Evolutionary conservation across 2,113 vertebrate species (phyloP).

Genomic region (Apodemus speciosus): DNA sequence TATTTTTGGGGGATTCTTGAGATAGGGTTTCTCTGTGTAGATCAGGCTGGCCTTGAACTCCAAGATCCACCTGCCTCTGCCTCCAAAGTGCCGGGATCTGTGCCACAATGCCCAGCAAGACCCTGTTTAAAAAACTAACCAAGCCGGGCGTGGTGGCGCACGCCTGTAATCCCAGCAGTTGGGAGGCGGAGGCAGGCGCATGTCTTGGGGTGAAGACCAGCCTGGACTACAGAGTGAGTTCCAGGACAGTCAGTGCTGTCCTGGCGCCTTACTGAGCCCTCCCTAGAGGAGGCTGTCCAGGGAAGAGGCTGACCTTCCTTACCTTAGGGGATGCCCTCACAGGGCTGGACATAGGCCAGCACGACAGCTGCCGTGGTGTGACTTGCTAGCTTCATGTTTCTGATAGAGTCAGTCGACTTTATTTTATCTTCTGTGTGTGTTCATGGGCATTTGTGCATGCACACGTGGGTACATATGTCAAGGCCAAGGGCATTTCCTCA

Average conservation of each 20-base stretch:
- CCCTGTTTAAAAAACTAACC: neutral
- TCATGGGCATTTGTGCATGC: neutral
- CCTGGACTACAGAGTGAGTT: neutral
- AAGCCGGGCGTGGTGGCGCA: too few species aligned
- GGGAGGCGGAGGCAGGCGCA: neutral
- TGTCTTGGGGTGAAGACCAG: neutral
- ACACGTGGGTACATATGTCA: neutral
- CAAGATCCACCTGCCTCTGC: neutral
- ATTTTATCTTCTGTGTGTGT: neutral
- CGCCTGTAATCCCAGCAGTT: neutral
- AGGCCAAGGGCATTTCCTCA: neutral
- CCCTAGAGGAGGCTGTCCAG: neutral
- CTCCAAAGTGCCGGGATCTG: neutral
- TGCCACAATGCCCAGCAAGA: neutral
- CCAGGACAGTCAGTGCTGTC: neutral
- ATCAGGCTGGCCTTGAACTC: too few species aligned
- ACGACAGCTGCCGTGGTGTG: too few species aligned
- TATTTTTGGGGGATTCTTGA: too few species aligned
- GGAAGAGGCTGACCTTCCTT: neutral
- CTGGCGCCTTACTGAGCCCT: neutral
- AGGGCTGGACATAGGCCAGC: neutral
- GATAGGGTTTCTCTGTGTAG: too few species aligned
- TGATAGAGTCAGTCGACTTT: neutral
- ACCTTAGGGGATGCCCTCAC: neutral
- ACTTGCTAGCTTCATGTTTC: neutral